phyloP scores from a whole-genome alignment of 2,797 vertebrate genomes.

The Hypotaenidia philippensis region DNA sequence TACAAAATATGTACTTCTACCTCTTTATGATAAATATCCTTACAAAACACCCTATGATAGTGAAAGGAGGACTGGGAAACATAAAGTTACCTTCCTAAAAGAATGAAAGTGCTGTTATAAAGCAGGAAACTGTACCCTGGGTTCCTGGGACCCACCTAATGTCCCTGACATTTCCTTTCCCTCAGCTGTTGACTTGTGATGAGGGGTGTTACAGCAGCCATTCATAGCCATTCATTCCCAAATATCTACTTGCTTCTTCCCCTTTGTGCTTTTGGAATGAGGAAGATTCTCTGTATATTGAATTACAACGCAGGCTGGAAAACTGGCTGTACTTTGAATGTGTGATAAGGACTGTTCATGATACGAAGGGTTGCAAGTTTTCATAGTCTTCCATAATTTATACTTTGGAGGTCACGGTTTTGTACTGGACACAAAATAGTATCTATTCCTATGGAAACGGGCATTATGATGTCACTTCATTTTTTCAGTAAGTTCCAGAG shows the following conservation, averaged over 20 bases:
- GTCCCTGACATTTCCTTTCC: background rate
- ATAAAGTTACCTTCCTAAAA: background rate
- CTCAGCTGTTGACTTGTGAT: background rate
- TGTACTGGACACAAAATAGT: constrained; percentile 68
- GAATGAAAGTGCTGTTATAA: background rate
- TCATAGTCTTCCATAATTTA: constrained; percentile 18
- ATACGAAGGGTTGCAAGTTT: constrained; percentile 3
- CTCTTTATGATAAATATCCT: background rate
- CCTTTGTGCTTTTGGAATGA: background rate
- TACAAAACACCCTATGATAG: background rate
- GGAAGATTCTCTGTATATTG: background rate
- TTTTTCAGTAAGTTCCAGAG: constrained; percentile 67
- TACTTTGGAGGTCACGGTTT: constrained; percentile 64
- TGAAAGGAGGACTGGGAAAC: background rate
- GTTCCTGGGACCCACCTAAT: background rate
- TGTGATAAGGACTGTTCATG: background rate
- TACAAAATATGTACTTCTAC: too few species aligned
- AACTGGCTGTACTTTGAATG: background rate
- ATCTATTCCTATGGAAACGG: constrained; percentile 69
- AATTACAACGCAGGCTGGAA: background rate
- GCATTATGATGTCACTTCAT: constrained; percentile 77
- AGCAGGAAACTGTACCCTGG: background rate
- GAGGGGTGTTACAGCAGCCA: background rate
- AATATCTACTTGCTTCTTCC: background rate
- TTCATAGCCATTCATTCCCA: background rate